These are phyloP conservation scores for Vulpes vulpes DNA, from an alignment of 2,113 vertebrate genomes.

Conservation along the genomic window DNA sequence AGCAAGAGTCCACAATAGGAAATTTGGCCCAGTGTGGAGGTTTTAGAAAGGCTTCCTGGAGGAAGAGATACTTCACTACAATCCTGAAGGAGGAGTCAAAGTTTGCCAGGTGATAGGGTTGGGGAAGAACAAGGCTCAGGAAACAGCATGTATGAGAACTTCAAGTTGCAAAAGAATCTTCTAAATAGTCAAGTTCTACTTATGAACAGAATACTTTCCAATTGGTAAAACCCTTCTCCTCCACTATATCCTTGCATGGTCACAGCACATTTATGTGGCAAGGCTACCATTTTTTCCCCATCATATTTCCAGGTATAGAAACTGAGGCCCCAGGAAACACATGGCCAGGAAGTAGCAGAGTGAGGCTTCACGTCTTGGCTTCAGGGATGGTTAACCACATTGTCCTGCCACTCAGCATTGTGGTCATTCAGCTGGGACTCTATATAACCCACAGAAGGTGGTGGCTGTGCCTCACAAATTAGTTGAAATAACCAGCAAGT, in stretches of 20 bases:
- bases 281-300: fast-evolving
- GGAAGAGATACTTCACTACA: neutral
- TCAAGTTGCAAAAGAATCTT: neutral
- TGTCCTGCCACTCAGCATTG: neutral
- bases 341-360: neutral
- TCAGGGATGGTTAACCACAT: neutral
- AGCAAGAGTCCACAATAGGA: neutral
- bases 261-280: neutral
- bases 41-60: neutral
- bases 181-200: neutral
- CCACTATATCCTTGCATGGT: neutral
- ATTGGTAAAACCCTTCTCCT: neutral
- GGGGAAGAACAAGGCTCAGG: no score
- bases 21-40: neutral
- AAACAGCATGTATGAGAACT: neutral
- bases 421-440: neutral
- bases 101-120: neutral
- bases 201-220: neutral
- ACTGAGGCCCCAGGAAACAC: neutral
- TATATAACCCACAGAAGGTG: fast-evolving
- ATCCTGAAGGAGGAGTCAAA: neutral
- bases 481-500: neutral
- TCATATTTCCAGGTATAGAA: neutral
- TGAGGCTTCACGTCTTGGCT: neutral
- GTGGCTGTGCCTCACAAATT: fast-evolving